These are phyloP conservation scores for Anastrepha obliqua DNA, from an alignment of 1,140 invertebrate species.

Conservation along the genomic window DNA sequence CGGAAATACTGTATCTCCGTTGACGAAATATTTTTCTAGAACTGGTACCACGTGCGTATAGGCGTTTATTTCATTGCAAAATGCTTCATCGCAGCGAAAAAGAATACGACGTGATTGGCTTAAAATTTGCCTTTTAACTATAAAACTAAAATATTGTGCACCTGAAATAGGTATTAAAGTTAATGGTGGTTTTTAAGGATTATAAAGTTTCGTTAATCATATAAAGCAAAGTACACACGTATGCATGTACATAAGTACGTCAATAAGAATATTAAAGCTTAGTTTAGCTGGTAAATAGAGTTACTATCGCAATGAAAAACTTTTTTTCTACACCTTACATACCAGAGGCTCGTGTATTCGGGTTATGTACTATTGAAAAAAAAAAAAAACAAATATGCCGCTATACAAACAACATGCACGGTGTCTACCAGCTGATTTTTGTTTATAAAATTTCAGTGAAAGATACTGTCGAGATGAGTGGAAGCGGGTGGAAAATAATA, in stretches of 20 bases:
- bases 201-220: background rate
- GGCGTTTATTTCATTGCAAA: conserved; percentile 70
- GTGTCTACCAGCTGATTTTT: conserved; percentile 47
- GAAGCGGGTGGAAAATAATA: background rate
- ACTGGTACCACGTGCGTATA: conserved; percentile 68
- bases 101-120: conserved; percentile 69
- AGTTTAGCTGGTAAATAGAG: background rate
- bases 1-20: conserved; percentile 65
- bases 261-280: background rate
- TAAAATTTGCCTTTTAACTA: conserved; percentile 71
- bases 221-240: background rate
- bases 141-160: conserved; percentile 58
- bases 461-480: background rate
- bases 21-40: conserved; percentile 62
- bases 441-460: background rate
- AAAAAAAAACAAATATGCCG: background rate
- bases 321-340: background rate
- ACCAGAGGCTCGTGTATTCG: too few relatives aligned
- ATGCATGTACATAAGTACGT: background rate
- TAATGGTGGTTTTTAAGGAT: background rate
- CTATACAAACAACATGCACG: background rate
- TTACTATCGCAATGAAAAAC: too few relatives aligned
- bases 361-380: background rate
- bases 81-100: conserved; percentile 71
- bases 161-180: conserved; percentile 3